Conservation (phyloP, 1,140 invertebrate species). For the Prorops nasuta region DNA sequence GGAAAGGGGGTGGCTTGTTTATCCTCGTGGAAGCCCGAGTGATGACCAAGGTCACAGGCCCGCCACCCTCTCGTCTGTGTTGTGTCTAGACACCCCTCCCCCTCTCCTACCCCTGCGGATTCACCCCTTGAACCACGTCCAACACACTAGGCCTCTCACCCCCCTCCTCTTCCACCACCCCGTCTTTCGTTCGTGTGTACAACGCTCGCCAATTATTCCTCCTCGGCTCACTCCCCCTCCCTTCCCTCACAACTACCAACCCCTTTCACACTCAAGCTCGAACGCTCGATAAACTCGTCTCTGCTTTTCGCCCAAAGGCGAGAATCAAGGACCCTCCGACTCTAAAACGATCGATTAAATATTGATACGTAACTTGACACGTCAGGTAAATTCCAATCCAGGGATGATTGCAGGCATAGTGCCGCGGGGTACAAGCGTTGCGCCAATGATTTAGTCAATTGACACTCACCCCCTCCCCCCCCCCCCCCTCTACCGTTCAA, state of each 20-base stretch:
- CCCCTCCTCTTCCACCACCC: slow-evolving; percentile 10
- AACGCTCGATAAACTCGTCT: not conserved
- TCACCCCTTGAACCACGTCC: slow-evolving; percentile 14
- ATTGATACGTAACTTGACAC: no score
- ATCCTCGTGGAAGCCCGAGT: slow-evolving; percentile 44
- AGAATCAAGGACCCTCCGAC: no score
- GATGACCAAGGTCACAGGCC: slow-evolving; percentile 46
- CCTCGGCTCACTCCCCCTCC: not conserved
- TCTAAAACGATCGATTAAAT: no score
- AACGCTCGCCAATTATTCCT: slow-evolving; percentile 13
- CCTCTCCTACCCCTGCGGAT: slow-evolving; percentile 22
- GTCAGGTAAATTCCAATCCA: no score
- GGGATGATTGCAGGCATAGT: no score
- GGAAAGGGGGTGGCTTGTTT: slow-evolving; percentile 34
- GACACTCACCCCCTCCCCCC: no score
- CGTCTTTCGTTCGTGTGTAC: slow-evolving; percentile 10
- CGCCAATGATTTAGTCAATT: no score
- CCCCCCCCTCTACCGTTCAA: no score
- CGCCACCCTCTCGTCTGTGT: slow-evolving; percentile 42
- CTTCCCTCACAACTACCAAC: not conserved
- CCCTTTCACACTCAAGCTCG: slow-evolving; percentile 2
- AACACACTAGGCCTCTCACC: slow-evolving; percentile 12
- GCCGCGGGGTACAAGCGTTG: no score
- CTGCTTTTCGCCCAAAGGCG: not conserved
- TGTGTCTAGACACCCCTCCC: slow-evolving; percentile 42